Conservation (phyloP, 2,797 vertebrate species). For the Enteromius trimaculatus region DNA sequence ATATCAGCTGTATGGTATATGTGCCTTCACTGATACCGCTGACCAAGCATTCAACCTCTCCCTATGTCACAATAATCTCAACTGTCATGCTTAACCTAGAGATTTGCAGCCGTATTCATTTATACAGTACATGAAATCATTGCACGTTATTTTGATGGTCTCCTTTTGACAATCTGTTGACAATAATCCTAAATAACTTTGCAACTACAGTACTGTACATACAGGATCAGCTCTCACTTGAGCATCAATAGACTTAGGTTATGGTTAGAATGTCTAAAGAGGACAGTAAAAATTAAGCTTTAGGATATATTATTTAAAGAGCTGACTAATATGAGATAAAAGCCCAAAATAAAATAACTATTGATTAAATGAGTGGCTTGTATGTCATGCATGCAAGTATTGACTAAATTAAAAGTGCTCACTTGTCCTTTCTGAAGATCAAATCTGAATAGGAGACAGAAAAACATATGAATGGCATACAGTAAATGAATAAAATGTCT, state of each 20-base stretch:
- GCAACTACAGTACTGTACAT: too few species aligned
- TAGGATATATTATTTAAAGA: neutral
- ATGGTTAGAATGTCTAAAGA: neutral
- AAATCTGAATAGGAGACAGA: too few species aligned
- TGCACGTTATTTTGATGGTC: neutral
- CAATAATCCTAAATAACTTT: neutral
- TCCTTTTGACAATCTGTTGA: neutral
- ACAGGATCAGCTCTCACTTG: neutral
- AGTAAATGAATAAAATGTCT: neutral
- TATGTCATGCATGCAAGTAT: too few species aligned
- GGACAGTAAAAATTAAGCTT: neutral
- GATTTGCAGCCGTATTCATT: neutral
- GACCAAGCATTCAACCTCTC: conserved; percentile 20
- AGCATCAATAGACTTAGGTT: neutral
- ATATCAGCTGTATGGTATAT: conserved; percentile 32
- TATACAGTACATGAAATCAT: neutral
- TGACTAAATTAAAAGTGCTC: too few species aligned
- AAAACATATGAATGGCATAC: too few species aligned
- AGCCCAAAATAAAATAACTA: too few species aligned
- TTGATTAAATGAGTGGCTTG: too few species aligned
- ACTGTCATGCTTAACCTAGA: neutral
- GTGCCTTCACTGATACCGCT: conserved; percentile 28
- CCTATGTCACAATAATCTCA: neutral
- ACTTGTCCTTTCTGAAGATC: too few species aligned
- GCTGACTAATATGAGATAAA: neutral